Evolutionary conservation across 1,140 invertebrate species (phyloP).

Genomic region (Eubasilissa regina): DNA sequence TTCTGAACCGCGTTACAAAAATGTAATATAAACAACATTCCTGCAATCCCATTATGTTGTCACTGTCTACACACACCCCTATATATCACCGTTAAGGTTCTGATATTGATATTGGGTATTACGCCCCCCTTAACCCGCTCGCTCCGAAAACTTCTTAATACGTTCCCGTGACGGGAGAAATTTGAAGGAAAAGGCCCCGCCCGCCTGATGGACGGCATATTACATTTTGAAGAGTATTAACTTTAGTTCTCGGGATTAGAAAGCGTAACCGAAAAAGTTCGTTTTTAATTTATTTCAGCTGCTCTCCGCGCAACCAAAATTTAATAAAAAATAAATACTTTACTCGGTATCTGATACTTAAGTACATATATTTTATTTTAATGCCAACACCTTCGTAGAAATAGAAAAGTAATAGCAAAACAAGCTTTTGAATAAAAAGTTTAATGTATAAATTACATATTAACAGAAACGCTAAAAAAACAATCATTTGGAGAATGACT

Average conservation of each 20-base stretch:
- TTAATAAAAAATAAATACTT: too few species aligned
- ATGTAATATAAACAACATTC: neutral
- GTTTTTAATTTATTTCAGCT: neutral
- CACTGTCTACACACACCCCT: constrained; percentile 14
- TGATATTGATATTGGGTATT: constrained; percentile 42
- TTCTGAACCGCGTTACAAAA: too few species aligned
- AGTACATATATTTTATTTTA: too few species aligned
- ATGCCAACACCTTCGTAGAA: too few species aligned
- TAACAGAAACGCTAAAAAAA: too few species aligned
- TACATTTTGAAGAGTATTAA: constrained; percentile 38
- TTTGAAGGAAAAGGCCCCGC: constrained; percentile 47
- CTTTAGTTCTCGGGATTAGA: constrained; percentile 14
- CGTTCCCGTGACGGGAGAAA: constrained; percentile 58
- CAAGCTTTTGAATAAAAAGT: too few species aligned
- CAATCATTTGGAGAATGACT: too few species aligned
- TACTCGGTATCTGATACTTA: too few species aligned
- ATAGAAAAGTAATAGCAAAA: too few species aligned
- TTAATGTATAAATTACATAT: too few species aligned
- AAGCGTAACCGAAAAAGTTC: neutral
- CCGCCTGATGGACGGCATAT: constrained; percentile 35
- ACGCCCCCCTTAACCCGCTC: constrained; percentile 31
- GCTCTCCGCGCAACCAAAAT: too few species aligned
- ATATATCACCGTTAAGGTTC: constrained; percentile 26
- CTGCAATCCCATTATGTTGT: constrained; percentile 34
- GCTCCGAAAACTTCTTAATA: constrained; percentile 59